Percentiles rank a stretch among this genome's conserved stretches.
Evolutionary conservation across 2,797 vertebrate species (phyloP).

Genomic region (Sebastolobus alascanus): DNA sequence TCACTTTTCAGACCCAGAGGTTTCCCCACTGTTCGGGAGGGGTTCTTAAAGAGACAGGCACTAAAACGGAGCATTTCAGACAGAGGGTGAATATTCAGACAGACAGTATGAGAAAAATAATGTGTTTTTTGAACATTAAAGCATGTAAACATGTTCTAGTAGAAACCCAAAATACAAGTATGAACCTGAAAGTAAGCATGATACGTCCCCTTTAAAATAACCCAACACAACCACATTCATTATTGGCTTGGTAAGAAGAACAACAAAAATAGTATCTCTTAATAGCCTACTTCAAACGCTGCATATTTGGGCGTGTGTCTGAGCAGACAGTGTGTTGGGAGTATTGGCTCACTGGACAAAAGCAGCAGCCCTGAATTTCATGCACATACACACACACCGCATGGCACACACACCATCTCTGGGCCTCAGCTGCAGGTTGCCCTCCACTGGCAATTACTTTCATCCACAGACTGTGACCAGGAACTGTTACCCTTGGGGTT

Average conservation of each 20-base stretch:
- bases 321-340: slow-evolving; percentile 9
- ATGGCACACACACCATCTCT: slow-evolving; percentile 42
- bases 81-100: too few relatives aligned
- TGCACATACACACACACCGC: slow-evolving; percentile 27
- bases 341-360: slow-evolving; percentile 37
- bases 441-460: slow-evolving; percentile 83
- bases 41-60: too few relatives aligned
- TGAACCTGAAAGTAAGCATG: too few relatives aligned
- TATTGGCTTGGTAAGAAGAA: background rate
- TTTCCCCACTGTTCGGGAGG: too few relatives aligned
- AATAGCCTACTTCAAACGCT: background rate
- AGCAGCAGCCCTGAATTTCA: slow-evolving; percentile 33
- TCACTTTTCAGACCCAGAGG: too few relatives aligned
- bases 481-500: slow-evolving; percentile 67
- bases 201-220: background rate
- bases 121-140: too few relatives aligned
- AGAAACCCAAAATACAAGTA: too few relatives aligned
- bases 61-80: fast-evolving
- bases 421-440: slow-evolving; percentile 78
- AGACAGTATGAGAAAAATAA: too few relatives aligned
- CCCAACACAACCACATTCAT: background rate
- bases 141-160: too few relatives aligned
- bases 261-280: background rate
- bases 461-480: slow-evolving; percentile 81
- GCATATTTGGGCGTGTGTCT: slow-evolving; percentile 9